Evolutionary conservation across 2,888 invertebrate genomes (phyloP).

Genomic region (Cheilosia urbana): DNA sequence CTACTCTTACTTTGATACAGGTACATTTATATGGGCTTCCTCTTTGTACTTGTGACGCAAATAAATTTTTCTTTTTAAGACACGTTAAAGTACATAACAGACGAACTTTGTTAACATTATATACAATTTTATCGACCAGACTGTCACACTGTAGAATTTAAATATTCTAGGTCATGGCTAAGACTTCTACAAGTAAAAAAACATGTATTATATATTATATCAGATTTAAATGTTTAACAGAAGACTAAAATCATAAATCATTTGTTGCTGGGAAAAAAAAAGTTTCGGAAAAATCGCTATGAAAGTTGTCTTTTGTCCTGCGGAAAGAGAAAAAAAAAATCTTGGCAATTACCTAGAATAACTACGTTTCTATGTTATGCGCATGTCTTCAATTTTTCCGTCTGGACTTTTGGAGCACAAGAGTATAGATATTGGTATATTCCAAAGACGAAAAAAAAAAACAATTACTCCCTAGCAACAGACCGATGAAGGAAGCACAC

Average conservation of each 20-base stretch:
- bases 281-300: background rate
- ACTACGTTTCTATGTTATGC: slow-evolving; percentile 50
- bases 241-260: slow-evolving; percentile 16
- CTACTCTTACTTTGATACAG: no score
- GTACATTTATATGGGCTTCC: no score
- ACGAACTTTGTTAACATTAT: no score
- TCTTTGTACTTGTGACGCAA: no score
- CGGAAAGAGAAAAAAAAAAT: slow-evolving; percentile 19
- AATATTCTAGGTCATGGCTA: no score
- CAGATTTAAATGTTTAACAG: no score
- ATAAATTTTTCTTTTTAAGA: no score
- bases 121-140: no score
- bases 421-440: slow-evolving; percentile 35
- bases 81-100: no score
- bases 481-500: background rate
- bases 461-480: slow-evolving; percentile 56
- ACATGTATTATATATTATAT: background rate
- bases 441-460: slow-evolving; percentile 9
- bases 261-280: slow-evolving; percentile 21
- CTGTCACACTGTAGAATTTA: no score
- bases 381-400: slow-evolving; percentile 55
- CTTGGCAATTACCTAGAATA: slow-evolving; percentile 22
- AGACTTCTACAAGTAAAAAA: background rate
- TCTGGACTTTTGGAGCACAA: slow-evolving; percentile 45
- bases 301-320: background rate